Evolutionary conservation across 1,140 invertebrate species (phyloP).

Genomic region (Gryon sp.): DNA sequence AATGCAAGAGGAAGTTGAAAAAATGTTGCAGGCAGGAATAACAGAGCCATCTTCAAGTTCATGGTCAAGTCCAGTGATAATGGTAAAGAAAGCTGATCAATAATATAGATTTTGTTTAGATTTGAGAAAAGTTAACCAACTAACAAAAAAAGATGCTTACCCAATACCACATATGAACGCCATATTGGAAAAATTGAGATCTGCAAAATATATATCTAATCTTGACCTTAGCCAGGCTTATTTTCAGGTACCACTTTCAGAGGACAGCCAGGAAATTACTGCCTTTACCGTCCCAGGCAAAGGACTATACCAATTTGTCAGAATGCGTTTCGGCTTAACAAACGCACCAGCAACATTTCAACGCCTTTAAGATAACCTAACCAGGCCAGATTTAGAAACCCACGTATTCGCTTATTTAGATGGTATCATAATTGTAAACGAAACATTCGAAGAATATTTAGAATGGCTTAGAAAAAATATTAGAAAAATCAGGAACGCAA

Average conservation of each 20-base stretch:
- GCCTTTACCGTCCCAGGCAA: conserved; percentile 22
- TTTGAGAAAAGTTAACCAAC: conserved; percentile 24
- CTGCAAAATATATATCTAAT: conserved; percentile 10
- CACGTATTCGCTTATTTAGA: conserved; percentile 37
- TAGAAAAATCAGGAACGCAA: background rate
- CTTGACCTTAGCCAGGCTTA: conserved; percentile 25
- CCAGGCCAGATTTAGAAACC: background rate
- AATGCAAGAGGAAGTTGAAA: conserved; percentile 24
- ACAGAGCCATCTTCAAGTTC: conserved; percentile 21
- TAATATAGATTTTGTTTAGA: conserved; percentile 36
- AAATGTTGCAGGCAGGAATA: background rate
- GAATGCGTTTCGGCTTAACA: conserved; percentile 30
- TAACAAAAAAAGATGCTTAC: conserved; percentile 31
- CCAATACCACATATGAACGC: conserved; percentile 21
- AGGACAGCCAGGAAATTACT: conserved; percentile 10
- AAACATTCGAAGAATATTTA: conserved; percentile 32
- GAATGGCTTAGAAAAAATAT: conserved; percentile 4
- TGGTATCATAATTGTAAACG: conserved; percentile 18
- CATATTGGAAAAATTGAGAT: conserved; percentile 28
- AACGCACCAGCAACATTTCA: conserved; percentile 38
- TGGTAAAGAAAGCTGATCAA: background rate
- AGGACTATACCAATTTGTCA: conserved; percentile 19
- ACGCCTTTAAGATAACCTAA: conserved; percentile 15
- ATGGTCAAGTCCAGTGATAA: no score
- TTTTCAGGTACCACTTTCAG: conserved; percentile 23